Conservation (phyloP, 2,797 vertebrate genomes). For the Halcyon badia region DNA sequence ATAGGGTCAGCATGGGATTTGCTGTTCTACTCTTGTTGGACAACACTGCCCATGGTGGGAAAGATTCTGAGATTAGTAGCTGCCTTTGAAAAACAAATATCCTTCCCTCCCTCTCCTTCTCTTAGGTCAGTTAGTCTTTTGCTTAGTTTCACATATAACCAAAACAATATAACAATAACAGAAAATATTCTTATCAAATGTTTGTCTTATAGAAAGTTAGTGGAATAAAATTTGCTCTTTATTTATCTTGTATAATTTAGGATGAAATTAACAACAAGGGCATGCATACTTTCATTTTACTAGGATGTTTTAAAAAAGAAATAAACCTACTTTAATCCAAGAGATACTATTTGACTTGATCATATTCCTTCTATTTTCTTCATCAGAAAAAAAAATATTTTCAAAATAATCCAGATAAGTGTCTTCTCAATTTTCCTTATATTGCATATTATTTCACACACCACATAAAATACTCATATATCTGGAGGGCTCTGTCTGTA, state of each 20-base stretch:
- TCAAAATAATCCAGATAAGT: background rate
- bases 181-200: background rate
- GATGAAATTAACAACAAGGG: background rate
- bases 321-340: background rate
- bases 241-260: background rate
- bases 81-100: background rate
- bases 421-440: background rate
- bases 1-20: background rate
- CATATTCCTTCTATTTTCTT: background rate
- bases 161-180: background rate
- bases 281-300: background rate
- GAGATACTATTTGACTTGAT: background rate
- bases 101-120: background rate
- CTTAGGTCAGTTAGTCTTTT: background rate
- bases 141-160: background rate
- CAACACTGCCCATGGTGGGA: background rate
- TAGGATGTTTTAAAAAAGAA: background rate
- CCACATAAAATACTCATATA: background rate
- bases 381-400: background rate
- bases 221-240: background rate
- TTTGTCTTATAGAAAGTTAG: background rate
- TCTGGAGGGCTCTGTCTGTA: background rate
- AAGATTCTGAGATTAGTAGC: constrained; percentile 5
- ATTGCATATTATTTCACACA: background rate
- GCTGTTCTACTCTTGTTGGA: background rate